Conservation (phyloP, 2,113 vertebrate species). For the Arvicanthis niloticus region DNA sequence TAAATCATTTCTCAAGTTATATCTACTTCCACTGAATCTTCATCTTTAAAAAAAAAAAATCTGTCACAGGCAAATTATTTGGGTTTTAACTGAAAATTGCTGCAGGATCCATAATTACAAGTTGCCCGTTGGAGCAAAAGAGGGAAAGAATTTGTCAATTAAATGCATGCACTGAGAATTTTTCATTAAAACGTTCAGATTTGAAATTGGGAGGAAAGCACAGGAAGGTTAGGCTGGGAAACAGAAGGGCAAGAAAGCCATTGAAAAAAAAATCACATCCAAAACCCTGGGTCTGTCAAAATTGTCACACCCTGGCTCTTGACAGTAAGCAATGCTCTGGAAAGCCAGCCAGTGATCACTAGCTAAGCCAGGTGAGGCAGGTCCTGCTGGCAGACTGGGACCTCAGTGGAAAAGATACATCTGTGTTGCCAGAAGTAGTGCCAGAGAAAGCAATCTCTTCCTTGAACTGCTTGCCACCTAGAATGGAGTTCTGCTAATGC, state of each 20-base stretch:
- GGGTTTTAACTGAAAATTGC: constrained; percentile 38
- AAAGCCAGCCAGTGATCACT: background rate
- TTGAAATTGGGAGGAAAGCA: constrained; percentile 27
- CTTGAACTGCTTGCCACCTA: constrained; percentile 50
- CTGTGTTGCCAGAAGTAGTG: constrained; percentile 61
- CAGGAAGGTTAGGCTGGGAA: background rate
- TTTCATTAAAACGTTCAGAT: background rate
- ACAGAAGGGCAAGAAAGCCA: constrained; percentile 32
- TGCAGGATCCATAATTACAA: constrained; percentile 11
- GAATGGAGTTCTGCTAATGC: background rate
- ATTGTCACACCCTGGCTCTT: background rate
- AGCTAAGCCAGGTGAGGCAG: constrained; percentile 57
- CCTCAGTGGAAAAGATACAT: constrained; percentile 26
- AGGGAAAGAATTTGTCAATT: constrained; percentile 14
- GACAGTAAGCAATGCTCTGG: background rate
- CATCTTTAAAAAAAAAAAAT: background rate
- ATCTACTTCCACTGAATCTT: background rate
- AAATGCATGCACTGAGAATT: background rate
- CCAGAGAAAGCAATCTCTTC: constrained; percentile 70
- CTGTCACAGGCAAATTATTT: constrained; percentile 17
- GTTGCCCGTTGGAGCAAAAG: background rate
- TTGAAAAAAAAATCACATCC: constrained; percentile 16
- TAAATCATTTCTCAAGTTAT: constrained; percentile 42
- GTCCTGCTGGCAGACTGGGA: constrained; percentile 58
- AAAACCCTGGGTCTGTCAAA: constrained; percentile 41